Evolutionary conservation across 1,140 invertebrate genomes (phyloP).

Genomic region (Bursaphelenchus mucronatus): DNA sequence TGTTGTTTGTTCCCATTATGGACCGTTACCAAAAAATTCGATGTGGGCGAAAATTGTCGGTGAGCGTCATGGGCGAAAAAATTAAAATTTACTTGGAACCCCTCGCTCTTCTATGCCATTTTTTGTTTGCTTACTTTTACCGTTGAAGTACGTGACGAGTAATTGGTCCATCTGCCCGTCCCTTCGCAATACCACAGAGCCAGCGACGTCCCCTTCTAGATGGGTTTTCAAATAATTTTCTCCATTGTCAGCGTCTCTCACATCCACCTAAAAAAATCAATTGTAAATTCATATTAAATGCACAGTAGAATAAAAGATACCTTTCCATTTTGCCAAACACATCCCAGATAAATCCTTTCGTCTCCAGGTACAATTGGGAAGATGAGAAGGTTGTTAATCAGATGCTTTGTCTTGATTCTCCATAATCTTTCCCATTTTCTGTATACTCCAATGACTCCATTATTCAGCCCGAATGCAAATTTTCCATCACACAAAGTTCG

Average conservation of each 20-base stretch:
- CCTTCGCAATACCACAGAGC: not conserved
- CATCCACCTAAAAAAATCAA: constrained; percentile 37
- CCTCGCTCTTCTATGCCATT: not conserved
- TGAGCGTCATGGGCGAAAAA: too few relatives aligned
- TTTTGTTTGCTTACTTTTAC: constrained; percentile 30
- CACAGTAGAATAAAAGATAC: constrained; percentile 16
- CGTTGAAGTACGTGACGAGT: constrained; percentile 34
- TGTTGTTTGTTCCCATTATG: too few relatives aligned
- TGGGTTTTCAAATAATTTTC: constrained; percentile 45
- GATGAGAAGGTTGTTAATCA: constrained; percentile 34
- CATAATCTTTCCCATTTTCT: constrained; percentile 36
- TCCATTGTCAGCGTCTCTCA: constrained; percentile 31
- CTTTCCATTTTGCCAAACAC: constrained; percentile 49
- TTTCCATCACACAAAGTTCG: constrained; percentile 25
- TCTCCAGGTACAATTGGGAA: constrained; percentile 29
- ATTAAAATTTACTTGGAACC: not conserved
- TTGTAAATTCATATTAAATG: not conserved
- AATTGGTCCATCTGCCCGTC: constrained; percentile 23
- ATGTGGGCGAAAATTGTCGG: too few relatives aligned
- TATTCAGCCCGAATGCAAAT: constrained; percentile 44
- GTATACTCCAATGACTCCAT: constrained; percentile 46
- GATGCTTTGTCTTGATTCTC: constrained; percentile 46
- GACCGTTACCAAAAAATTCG: too few relatives aligned
- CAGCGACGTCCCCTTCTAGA: constrained; percentile 39
- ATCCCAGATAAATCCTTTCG: constrained; percentile 23